Evolutionary conservation across 2,113 vertebrate genomes (phyloP), one percentile per base, ranked within the genome.

Genomic region (Tichodroma muraria): DNA sequence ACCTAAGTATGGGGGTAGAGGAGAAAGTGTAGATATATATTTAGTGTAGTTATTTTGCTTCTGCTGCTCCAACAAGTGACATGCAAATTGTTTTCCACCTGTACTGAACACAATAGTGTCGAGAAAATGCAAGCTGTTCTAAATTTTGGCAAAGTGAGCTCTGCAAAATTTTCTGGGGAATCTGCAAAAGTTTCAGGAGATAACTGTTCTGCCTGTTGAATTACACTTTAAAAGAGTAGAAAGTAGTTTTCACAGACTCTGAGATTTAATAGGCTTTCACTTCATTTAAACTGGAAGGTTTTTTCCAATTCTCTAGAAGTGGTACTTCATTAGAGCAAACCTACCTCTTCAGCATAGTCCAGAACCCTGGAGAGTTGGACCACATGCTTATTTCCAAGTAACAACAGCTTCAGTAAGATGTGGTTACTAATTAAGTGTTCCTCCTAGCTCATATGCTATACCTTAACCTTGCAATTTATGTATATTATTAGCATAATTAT

Each of bases 1-100:
- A 27, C 0, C 0, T 9, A 65, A 22, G 16, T 45, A 28, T 33
- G 6, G 10, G 11, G 8, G 7, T 6, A 10, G n/a, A 20, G 10
- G 11, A 52, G 20, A n/a, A 82, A 35, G 9, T 19, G 7, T 63
- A 49, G 11, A 10, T 47, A 18, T 1, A 4, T 59, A 22, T n/a
- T 42, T 65, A 47, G 8, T 13, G 10, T 57, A 28, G 37, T 56
- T 81, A 42, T 8, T 81, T 89, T 79, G n/a, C 30, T 87, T 81
- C 45, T 87, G 7, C 27, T 82, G 25, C 59, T 70, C 33, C 30
- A 69, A 3, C 18, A 81, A 82, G 28, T 68, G 59, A 35, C 3
- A 1, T n/a, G 9, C 24, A 61, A 57, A 27, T 54, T 50, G 21
- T 42, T 70, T 89, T 56, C 70, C 19, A 60, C 33, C 44, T 49